Conservation (phyloP, 2,888 invertebrate genomes). For the Apamea sordens region DNA sequence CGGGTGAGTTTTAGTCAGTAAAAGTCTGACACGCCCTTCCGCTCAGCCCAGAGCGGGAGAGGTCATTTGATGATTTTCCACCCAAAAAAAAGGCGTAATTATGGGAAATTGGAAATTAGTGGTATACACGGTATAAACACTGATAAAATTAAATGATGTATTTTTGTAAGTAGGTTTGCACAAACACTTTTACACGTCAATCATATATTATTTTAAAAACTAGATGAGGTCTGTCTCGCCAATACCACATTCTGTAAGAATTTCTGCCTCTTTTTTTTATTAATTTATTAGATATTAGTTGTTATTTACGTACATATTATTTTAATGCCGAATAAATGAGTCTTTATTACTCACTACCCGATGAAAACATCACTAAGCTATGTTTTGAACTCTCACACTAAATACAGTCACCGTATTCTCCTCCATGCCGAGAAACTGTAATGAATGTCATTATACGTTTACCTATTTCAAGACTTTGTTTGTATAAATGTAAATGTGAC, state of each 20-base stretch:
- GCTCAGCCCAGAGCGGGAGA: too few species aligned
- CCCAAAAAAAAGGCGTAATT: too few species aligned
- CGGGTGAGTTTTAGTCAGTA: too few species aligned
- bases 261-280: neutral
- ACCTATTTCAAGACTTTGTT: conserved; percentile 69
- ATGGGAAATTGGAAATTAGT: neutral
- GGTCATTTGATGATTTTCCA: too few species aligned
- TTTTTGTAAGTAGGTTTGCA: too few species aligned
- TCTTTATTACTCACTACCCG: neutral
- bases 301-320: neutral
- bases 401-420: conserved; percentile 1
- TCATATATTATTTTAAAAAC: too few species aligned
- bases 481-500: conserved; percentile 84
- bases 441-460: conserved; percentile 63
- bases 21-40: too few species aligned
- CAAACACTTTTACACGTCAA: too few species aligned
- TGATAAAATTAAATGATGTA: too few species aligned
- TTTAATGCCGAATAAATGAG: neutral
- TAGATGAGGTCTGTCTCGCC: neutral
- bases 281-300: neutral
- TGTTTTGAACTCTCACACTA: neutral
- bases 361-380: neutral
- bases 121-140: neutral
- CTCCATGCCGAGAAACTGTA: conserved; percentile 34
- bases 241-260: neutral